phyloP scores from a whole-genome alignment of 2,113 vertebrate species.

The Tylochromis polylepis region DNA sequence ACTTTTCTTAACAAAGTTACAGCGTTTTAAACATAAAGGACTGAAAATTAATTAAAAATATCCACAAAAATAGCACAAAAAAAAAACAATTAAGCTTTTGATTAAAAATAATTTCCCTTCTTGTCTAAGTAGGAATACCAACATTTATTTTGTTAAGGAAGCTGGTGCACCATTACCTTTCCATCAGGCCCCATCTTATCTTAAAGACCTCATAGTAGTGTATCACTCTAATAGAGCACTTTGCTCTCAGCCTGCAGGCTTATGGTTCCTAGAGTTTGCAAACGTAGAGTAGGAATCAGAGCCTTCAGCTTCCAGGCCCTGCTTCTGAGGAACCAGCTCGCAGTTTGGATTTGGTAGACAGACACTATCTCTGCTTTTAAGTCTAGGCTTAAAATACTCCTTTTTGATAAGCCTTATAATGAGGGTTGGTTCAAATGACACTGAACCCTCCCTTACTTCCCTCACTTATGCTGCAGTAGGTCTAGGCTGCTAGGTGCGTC shows the following conservation, averaged over 20 bases:
- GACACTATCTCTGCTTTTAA: accelerated
- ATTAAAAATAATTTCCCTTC: background rate
- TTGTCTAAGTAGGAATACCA: background rate
- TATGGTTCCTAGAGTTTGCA: background rate
- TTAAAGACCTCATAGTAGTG: background rate
- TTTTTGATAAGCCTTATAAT: background rate
- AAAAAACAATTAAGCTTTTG: no score
- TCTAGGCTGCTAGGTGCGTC: background rate
- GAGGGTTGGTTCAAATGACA: background rate
- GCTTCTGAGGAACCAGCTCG: background rate
- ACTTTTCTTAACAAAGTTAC: background rate
- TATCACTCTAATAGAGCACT: background rate
- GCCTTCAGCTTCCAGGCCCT: background rate
- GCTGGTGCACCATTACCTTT: background rate
- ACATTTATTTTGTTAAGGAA: background rate
- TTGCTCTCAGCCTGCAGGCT: background rate
- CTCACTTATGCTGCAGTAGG: background rate
- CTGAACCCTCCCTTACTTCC: background rate
- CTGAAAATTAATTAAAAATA: background rate
- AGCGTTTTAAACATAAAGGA: background rate
- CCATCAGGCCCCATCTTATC: background rate
- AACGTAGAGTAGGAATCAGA: background rate
- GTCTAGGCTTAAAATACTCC: background rate
- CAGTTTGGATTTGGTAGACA: background rate
- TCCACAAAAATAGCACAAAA: background rate